phyloP scores from a whole-genome alignment of 2,888 invertebrate genomes.

The Pasiphila rectangulata region DNA sequence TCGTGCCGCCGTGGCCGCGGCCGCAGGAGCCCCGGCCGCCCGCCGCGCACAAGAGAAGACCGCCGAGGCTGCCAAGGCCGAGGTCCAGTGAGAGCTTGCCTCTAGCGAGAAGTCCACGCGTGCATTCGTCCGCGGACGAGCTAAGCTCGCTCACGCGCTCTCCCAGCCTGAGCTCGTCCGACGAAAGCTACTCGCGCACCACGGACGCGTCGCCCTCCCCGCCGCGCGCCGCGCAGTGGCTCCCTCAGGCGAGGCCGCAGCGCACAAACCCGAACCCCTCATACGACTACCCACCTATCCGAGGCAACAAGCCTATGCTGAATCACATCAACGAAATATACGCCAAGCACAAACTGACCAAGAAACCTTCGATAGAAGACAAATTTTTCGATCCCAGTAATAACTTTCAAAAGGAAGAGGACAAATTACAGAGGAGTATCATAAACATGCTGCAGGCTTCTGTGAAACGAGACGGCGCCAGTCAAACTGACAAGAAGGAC shows the following conservation, averaged over 20 bases:
- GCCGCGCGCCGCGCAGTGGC: constrained; percentile 77
- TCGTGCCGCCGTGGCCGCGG: constrained; percentile 84
- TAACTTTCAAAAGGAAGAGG: constrained; percentile 71
- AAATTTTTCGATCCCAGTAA: constrained; percentile 63
- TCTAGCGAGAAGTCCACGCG: constrained; percentile 80
- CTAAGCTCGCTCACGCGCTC: constrained; percentile 90
- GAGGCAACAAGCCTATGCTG: constrained; percentile 60
- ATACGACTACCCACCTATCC: constrained; percentile 82
- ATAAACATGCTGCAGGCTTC: constrained; percentile 79
- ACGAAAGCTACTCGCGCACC: constrained; percentile 91
- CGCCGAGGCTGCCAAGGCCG: constrained; percentile 81
- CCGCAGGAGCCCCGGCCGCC: constrained; percentile 72
- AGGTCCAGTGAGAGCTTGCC: constrained; percentile 85
- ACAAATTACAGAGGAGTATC: constrained; percentile 73
- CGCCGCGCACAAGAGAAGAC: constrained; percentile 63
- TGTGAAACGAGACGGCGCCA: constrained; percentile 82
- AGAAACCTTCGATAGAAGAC: constrained; percentile 66
- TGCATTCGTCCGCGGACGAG: constrained; percentile 91
- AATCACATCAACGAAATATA: constrained; percentile 67
- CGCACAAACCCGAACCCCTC: constrained; percentile 79
- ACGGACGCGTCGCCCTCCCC: constrained; percentile 85
- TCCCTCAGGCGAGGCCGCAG: constrained; percentile 66
- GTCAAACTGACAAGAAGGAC: constrained; percentile 85
- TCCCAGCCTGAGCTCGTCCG: constrained; percentile 90
- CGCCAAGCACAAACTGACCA: constrained; percentile 64